Percentiles rank a stretch among this genome's conserved stretches.
Conservation (phyloP, 2,888 invertebrate species). For the Dione vanillae region DNA sequence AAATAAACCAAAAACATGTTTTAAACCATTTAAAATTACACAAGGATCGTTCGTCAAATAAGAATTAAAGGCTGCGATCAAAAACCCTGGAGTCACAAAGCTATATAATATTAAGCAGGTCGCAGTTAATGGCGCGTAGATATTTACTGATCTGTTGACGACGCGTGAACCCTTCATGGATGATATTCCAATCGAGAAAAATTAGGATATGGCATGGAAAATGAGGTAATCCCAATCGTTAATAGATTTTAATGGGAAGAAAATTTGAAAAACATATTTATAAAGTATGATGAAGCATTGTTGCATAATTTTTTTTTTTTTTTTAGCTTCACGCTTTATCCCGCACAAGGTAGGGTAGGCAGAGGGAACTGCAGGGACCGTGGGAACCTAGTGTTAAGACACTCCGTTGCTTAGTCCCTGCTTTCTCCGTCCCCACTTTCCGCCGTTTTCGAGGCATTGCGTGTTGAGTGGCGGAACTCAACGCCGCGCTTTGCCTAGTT, state of each 20-base stretch:
- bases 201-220: slow-evolving; percentile 3
- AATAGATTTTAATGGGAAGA: not conserved
- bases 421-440: no score
- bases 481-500: no score
- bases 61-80: not conserved
- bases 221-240: not conserved
- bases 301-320: no score
- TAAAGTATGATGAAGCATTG: no score
- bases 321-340: no score
- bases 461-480: no score
- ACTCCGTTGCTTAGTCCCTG: no score
- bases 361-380: no score
- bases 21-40: not conserved
- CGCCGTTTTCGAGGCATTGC: no score
- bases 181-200: slow-evolving; percentile 7
- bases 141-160: not conserved
- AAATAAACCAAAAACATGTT: not conserved
- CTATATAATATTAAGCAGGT: slow-evolving; percentile 12
- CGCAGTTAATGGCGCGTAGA: slow-evolving; percentile 11
- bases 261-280: no score
- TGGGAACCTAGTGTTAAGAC: no score
- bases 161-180: not conserved
- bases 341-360: no score
- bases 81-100: slow-evolving; percentile 14
- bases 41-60: slow-evolving; percentile 2